Conservation (phyloP, 2,113 vertebrate genomes). For the Nymphicus hollandicus region DNA sequence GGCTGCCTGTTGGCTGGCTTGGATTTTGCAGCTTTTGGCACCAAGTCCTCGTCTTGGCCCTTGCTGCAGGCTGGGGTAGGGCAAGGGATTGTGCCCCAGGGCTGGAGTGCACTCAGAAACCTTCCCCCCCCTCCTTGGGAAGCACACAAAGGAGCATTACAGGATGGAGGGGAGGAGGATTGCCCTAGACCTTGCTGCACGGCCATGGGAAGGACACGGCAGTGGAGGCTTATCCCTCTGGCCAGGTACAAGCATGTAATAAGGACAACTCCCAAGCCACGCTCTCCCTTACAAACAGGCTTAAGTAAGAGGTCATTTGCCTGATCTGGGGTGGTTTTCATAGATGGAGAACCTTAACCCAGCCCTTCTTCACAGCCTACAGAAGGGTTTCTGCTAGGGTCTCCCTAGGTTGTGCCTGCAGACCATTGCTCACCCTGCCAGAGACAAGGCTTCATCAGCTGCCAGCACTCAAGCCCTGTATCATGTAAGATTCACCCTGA, state of each 20-base stretch:
- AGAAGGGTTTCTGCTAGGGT: background rate
- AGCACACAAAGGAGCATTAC: background rate
- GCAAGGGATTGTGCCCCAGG: background rate
- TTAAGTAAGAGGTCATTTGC: background rate
- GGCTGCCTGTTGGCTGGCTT: background rate
- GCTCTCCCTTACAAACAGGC: background rate
- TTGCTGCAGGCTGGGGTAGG: background rate
- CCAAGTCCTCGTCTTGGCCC: background rate
- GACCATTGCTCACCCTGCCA: background rate
- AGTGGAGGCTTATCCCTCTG: accelerated
- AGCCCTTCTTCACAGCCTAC: background rate
- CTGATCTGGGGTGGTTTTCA: background rate
- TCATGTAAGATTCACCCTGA: background rate
- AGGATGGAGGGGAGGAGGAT: accelerated
- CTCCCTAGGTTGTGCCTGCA: background rate
- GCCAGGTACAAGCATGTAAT: accelerated
- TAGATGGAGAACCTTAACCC: background rate
- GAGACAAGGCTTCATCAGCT: background rate
- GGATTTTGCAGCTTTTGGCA: background rate
- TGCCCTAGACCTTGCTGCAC: background rate
- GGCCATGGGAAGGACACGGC: accelerated
- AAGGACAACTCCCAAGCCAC: background rate
- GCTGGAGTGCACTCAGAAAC: background rate
- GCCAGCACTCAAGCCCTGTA: background rate
- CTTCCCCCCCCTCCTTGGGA: too few species aligned